Base-by-base conservation (phyloP, 2,888 invertebrate species). In the Cryptus armator region DNA sequence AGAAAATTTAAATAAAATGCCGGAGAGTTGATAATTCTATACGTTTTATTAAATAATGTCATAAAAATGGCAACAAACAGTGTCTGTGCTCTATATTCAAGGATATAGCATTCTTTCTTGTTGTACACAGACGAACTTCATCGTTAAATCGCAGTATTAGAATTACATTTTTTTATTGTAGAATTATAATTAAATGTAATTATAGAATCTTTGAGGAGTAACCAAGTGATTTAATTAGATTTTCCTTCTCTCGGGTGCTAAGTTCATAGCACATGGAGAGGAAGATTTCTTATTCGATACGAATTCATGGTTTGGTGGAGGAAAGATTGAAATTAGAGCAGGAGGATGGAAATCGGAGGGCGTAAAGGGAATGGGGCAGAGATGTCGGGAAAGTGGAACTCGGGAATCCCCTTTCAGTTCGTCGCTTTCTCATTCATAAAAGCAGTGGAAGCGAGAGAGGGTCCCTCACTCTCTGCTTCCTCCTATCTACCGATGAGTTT, bases 401-500 rank as follows among this genome's bases (percentile, higher is more conserved):
- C 80, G 76, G 72, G 64, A 72, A 81, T 84, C 81, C 86, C 83
- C 86, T 86, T 84, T 80, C 79, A 78, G 84, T 86, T 79, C 86
- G 83, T 83, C 74, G 79, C 76, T 85, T 87, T 85, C 84, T 87
- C 84, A 87, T 86, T 88, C 87, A 86, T 83, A 83, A 85, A 83
- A 86, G 72, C 62, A 64, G 62, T 68, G 48, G 74, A 37, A 37
- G 71, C 64, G 44, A 74, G 71, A 53, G 29, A 48, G 67, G 48
- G 44, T 9, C 37, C 9, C 46, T 79, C 74, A 53, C 79, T 83
- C 14, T 66, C 43, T 12, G 43, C 64, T 71, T 67, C 71, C 68
- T 56, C 68, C 62, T 67, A 64, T 68, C 68, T 53, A 76, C 72
- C 83, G 37, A 80, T 72, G 82, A 82, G 62, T 80, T 84, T 86